Base-by-base conservation (phyloP, 2,888 invertebrate species). In the Elysia crispata region DNA sequence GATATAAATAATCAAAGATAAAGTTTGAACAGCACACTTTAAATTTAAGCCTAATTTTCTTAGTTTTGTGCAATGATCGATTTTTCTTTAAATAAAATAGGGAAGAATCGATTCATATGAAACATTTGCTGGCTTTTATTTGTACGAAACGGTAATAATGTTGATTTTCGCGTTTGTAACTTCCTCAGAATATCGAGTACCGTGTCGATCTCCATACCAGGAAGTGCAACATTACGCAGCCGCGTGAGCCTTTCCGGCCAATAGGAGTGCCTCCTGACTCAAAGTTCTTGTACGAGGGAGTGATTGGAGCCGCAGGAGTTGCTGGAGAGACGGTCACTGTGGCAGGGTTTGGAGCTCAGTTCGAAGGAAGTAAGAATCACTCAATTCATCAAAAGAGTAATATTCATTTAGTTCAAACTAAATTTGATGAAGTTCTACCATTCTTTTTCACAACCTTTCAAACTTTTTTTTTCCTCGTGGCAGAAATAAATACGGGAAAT, bases 181-280 rank as follows among this genome's bases (percentile, higher is more conserved):
- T 67, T 25, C 25, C n/a, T 28, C 78, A 88, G 89, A 81, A 83
- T 60, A 81, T 85, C 31, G 85, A 87, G 76, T 89, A 89, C 86
- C 78, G 77, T 60, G 80, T 87, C 0, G 86, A 89, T 77, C 75
- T 87, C 78, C 84, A 81, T 50, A 88, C 87, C 3, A 82, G 80
- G 6, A 73, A 83, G 67, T 89, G 89, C 75, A 86, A 85, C 67
- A 83, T 85, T 1, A 85, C 86, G 0, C 72, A 80, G 5, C 77
- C 88, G 5, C 83, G 80, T 0, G 81, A 84, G 11, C 86, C 86
- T 49, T 89, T 87, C 83, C 50, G 85, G 23, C 85, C 85, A 0
- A 83, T 85, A 41, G 87, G 86, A n/a, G 86, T 89, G 25, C 87
- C 87, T 62, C 85, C 85, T 30, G 81, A 84, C 41, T 87, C 87